These are phyloP conservation scores for Falco biarmicus DNA, from an alignment of 2,797 vertebrate species.

Conservation along the genomic window DNA sequence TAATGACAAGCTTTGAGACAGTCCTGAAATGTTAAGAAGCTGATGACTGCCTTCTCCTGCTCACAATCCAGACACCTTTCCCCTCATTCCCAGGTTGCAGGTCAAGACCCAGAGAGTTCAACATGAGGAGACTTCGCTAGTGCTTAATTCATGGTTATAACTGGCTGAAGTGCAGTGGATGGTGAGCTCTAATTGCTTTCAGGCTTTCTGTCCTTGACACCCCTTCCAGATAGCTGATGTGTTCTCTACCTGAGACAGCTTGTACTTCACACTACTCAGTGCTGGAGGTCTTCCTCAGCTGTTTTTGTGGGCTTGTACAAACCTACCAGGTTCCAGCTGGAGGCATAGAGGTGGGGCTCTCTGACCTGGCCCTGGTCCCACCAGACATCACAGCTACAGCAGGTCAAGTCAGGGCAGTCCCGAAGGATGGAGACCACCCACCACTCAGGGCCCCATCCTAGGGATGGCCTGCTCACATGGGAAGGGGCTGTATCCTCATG, in stretches of 20 bases:
- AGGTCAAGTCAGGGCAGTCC: background rate
- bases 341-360: background rate
- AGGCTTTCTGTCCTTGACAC: background rate
- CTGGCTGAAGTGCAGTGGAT: background rate
- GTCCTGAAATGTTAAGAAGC: background rate
- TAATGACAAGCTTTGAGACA: background rate
- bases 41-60: background rate
- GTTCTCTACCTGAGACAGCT: background rate
- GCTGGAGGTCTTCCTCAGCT: background rate
- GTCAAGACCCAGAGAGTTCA: background rate
- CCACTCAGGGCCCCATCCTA: rapidly evolving
- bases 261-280: background rate
- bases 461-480: background rate
- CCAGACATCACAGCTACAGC: background rate
- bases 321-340: background rate
- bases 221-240: background rate
- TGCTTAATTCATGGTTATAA: background rate
- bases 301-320: background rate
- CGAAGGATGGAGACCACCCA: background rate
- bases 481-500: background rate
- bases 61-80: background rate
- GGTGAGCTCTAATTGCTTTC: background rate
- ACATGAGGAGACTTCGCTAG: background rate
- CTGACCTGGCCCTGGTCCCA: background rate
- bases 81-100: background rate